These are phyloP conservation scores for Heliconius hermathena DNA, from an alignment of 1,140 invertebrate species.

Conservation along the genomic window DNA sequence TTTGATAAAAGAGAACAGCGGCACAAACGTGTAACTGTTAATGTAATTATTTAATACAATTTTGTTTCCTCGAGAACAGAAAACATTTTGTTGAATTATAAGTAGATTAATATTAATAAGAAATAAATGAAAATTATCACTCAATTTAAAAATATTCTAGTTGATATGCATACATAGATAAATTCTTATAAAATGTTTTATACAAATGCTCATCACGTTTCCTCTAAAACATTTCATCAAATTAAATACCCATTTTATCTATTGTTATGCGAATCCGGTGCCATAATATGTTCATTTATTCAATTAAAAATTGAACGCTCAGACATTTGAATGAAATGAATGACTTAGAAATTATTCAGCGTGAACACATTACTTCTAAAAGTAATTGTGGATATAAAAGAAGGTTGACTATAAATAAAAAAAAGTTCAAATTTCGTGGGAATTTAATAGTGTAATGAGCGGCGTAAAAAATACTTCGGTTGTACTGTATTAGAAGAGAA, in stretches of 20 bases:
- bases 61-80: too few species aligned
- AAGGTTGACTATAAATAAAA: constrained; percentile 52
- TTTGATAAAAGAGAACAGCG: too few species aligned
- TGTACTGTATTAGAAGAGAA: constrained; percentile 71
- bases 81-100: too few species aligned
- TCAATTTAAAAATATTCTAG: not conserved
- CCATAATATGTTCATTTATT: constrained; percentile 56
- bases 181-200: not conserved
- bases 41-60: too few species aligned
- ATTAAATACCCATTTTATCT: constrained; percentile 60
- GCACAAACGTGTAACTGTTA: too few species aligned
- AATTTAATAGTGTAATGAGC: constrained; percentile 75
- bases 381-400: constrained; percentile 73
- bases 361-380: constrained; percentile 75
- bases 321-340: constrained; percentile 49
- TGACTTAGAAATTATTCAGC: constrained; percentile 73
- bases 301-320: constrained; percentile 60
- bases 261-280: constrained; percentile 47
- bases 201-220: not conserved
- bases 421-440: constrained; percentile 71
- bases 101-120: too few species aligned
- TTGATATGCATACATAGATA: not conserved
- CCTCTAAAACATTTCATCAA: constrained; percentile 44
- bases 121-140: too few species aligned
- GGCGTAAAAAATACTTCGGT: constrained; percentile 61